Base-by-base conservation (phyloP, 2,888 invertebrate species). In the Sicus ferrugineus region DNA sequence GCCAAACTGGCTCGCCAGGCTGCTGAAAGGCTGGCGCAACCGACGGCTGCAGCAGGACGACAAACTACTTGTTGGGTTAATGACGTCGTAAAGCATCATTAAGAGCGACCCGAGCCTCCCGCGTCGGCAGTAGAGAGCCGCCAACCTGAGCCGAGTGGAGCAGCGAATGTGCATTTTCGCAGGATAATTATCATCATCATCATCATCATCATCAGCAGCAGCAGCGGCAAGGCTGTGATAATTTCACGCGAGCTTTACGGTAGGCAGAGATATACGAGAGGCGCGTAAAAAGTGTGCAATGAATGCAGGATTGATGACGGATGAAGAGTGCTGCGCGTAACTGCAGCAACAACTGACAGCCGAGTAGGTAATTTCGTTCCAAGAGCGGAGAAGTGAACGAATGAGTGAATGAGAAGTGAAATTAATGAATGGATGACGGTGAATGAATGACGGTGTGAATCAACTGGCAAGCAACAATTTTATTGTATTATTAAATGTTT, bases 161-260 rank as follows among this genome's bases (percentile, higher is more conserved):
- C 42, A 62, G 26, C 50, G 42, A 65, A 48, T 59, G 69, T 50
- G 52, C 61, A 30, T n/a, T 72, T 70, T 71, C 70, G 69, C 73
- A 70, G 73, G 70, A 73, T 73, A 71, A 73, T 73, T 67, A 71
- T 73, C 69, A 69, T 54, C 38, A n/a, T n/a, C n/a, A n/a, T n/a
- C n/a, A n/a, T n/a, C n/a, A n/a, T n/a, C n/a, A n/a, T n/a, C n/a
- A n/a, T n/a, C n/a, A n/a, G n/a, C n/a, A n/a, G n/a, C n/a, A n/a
- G n/a, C n/a, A n/a, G n/a, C n/a, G n/a, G n/a, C n/a, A 56, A 54
- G 31, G 64, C 69, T 26, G 31, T 64, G 28, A 50, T 21, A 26
- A 16, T 54, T 54, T 48, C 28, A 56, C 59, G 58, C 58, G 69
- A 30, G 62, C 61, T 30, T 64, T 31, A 46, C 28, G 30, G 3